phyloP scores from a whole-genome alignment of 2,797 vertebrate species.

The Podarcis lilfordi region DNA sequence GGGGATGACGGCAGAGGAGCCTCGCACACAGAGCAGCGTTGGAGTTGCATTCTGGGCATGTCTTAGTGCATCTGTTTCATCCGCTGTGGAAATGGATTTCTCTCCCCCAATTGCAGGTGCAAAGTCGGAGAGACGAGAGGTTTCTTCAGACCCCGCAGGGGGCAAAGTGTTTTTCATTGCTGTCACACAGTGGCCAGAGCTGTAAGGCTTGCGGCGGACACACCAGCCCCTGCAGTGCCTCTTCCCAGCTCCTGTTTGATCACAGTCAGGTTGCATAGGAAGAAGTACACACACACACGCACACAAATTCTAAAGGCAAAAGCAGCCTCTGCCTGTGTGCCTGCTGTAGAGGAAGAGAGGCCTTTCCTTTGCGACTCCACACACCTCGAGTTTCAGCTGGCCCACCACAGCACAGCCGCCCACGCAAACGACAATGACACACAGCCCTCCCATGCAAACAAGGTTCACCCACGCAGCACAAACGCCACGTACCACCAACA shows the following conservation, averaged over 20 bases:
- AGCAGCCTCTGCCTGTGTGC: accelerated
- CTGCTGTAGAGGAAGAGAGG: not conserved
- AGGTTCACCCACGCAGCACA: constrained; percentile 13
- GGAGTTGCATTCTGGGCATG: constrained; percentile 23
- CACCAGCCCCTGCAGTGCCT: constrained; percentile 31
- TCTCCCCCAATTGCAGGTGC: constrained; percentile 38
- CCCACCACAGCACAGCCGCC: not conserved
- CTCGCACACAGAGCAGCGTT: accelerated
- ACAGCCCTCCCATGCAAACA: constrained; percentile 4
- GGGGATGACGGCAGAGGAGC: not conserved
- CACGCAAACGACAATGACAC: not conserved
- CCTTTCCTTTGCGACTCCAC: not conserved
- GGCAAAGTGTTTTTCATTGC: constrained; percentile 67
- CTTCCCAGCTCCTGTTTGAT: not conserved
- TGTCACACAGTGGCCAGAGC: constrained; percentile 39
- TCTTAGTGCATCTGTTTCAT: constrained; percentile 47
- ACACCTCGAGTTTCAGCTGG: not conserved
- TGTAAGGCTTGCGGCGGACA: constrained; percentile 46
- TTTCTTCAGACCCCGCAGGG: constrained; percentile 31
- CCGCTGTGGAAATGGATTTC: constrained; percentile 46
- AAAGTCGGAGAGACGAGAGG: constrained; percentile 52
- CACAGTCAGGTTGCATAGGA: not conserved
- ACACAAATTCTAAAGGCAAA: constrained; percentile 24
- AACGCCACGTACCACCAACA: not conserved
- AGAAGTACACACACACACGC: not conserved